Evolutionary conservation across 2,888 invertebrate genomes (phyloP).

Genomic region (Brachynemurus nebulosus): DNA sequence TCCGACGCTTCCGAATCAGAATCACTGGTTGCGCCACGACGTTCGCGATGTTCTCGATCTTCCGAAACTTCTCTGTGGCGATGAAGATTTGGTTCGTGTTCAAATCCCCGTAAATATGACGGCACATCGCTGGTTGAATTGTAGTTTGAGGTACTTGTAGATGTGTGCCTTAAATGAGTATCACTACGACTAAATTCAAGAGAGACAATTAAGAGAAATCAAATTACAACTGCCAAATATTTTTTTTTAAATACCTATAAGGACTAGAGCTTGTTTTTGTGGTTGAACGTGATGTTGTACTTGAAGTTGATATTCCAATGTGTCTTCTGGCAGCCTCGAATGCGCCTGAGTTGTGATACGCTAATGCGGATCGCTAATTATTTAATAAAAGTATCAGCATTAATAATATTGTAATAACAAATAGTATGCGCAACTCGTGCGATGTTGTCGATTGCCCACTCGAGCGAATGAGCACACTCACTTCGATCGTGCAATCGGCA

Average conservation of each 20-base stretch:
- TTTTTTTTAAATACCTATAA: conserved; percentile 45
- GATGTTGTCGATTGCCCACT: too few species aligned
- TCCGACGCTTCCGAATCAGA: conserved; percentile 66
- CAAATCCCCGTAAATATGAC: conserved; percentile 52
- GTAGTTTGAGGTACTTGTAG: conserved; percentile 77
- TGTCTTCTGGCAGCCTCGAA: conserved; percentile 52
- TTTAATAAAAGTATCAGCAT: conserved; percentile 7
- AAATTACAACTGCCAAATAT: not conserved
- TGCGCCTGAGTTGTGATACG: conserved; percentile 59
- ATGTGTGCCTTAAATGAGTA: conserved; percentile 68
- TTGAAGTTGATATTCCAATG: conserved; percentile 88
- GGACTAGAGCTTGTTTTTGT: conserved; percentile 91
- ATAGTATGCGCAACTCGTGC: too few species aligned
- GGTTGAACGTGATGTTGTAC: conserved; percentile 86
- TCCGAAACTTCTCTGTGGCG: conserved; percentile 34
- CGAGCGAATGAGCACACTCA: too few species aligned
- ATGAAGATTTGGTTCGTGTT: conserved; percentile 41
- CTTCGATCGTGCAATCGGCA: too few species aligned
- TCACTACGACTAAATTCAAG: conserved; percentile 54
- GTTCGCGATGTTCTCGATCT: conserved; percentile 27
- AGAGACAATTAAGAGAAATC: conserved; percentile 9
- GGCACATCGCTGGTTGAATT: conserved; percentile 69
- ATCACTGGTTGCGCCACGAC: conserved; percentile 39
- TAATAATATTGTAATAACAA: not conserved
- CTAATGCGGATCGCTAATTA: conserved; percentile 58